Conservation (phyloP, 2,797 vertebrate genomes). For the Valencia hispanica region DNA sequence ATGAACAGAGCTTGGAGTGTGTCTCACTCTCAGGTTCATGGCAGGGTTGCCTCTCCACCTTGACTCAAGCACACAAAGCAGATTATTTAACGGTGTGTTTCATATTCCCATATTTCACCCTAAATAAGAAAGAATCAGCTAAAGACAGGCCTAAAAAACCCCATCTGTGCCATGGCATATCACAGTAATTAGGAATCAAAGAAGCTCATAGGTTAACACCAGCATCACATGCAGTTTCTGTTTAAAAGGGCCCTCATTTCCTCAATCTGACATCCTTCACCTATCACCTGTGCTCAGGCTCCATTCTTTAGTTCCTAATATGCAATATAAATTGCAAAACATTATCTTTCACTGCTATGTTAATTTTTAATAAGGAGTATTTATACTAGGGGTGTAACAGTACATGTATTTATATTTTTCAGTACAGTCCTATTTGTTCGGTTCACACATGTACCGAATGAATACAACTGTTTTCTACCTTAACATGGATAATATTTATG, state of each 20-base stretch:
- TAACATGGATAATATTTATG: too few relatives aligned
- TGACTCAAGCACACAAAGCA: neutral
- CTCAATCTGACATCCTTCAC: neutral
- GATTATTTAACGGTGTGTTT: neutral
- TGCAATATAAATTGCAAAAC: neutral
- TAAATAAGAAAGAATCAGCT: neutral
- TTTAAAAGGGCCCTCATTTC: neutral
- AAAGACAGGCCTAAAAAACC: neutral
- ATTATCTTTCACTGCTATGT: neutral
- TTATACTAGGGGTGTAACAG: too few relatives aligned
- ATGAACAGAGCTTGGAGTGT: neutral
- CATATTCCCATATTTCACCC: neutral
- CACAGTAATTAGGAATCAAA: neutral
- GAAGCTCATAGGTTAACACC: neutral
- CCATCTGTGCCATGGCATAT: neutral
- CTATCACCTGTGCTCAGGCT: neutral
- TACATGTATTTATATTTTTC: too few relatives aligned
- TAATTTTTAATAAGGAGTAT: neutral
- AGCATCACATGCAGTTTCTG: neutral
- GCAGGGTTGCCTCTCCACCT: neutral
- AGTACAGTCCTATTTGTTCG: too few relatives aligned
- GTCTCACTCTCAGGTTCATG: neutral
- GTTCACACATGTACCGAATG: too few relatives aligned
- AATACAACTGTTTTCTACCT: too few relatives aligned
- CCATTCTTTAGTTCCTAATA: neutral